phyloP scores from a whole-genome alignment of 2,113 vertebrate species.

The Psittacula cyanocephala region DNA sequence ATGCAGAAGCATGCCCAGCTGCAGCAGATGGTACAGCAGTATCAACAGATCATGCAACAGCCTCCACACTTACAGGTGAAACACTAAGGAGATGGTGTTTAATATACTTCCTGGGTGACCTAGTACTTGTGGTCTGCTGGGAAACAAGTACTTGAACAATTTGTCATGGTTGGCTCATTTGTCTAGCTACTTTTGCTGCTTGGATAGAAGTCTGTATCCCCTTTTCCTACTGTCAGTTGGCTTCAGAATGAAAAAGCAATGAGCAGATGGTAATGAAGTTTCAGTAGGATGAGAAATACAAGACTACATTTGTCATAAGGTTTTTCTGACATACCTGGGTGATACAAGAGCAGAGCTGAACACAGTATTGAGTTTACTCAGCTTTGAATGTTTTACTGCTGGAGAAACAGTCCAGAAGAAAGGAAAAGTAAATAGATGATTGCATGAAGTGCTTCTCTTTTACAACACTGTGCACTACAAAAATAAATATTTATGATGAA shows the following conservation, averaged over 20 bases:
- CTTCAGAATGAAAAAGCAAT: neutral
- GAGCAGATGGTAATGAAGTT: neutral
- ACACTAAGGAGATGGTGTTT: neutral
- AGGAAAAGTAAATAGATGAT: neutral
- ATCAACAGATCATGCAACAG: conserved; percentile 91
- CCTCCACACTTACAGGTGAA: conserved; percentile 89
- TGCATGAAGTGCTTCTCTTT: neutral
- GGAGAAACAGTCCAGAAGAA: neutral
- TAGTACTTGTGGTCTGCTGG: neutral
- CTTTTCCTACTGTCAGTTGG: neutral
- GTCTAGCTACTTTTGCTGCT: neutral
- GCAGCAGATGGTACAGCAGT: conserved; percentile 90
- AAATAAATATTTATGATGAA: neutral
- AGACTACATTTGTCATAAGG: neutral
- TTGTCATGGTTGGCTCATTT: neutral
- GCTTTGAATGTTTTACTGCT: neutral
- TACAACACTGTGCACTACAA: neutral
- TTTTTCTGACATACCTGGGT: neutral
- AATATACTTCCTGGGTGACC: neutral
- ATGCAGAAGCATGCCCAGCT: conserved; percentile 95
- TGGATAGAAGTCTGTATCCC: neutral
- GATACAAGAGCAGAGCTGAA: neutral
- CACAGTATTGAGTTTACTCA: neutral
- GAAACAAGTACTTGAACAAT: neutral
- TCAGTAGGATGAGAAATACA: neutral